Base-by-base conservation (phyloP, 2,113 vertebrate genomes). In the Pteruthius melanotis region DNA sequence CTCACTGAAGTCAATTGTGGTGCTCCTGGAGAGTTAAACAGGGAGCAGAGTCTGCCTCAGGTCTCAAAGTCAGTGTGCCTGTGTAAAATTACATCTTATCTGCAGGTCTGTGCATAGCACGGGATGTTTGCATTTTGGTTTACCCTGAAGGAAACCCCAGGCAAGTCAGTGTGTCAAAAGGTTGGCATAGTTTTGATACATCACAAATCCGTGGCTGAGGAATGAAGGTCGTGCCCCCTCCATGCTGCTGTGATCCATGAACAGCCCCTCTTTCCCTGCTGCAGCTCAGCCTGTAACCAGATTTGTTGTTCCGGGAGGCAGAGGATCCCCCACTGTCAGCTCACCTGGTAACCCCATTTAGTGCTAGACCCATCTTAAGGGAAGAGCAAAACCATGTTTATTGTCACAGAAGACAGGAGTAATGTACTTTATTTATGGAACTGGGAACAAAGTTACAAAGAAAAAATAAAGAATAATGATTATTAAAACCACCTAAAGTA, bases 21-120 rank as follows among this genome's bases (percentile, higher is more conserved):
- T 15, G 22, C 3, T 60, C 50, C 54, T 65, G 59, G 14, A 40
- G 81, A 78, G 60, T 57, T 71, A 81, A 66, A 72, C 14, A 66
- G 57, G 19, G 63, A 52, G 9, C 71, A 61, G 52, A 40, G 17
- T 27, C 76, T 14, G 42, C 53, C 82, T 88, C 65, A 6, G 49
- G 71, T 72, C 66, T 65, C 68, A n/a, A 85, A 83, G 45, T 56
- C 66, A 65, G 18, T 40, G 35, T 42, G 68, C 52, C 87, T 45
- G 13, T 35, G 53, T 31, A 56, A 91, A 68, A 69, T 56, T 19
- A 19, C 49, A 40, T 37, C 70, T 76, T 22, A 87, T 44, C 47
- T n/a, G 53, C 3, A 5, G 47, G 20, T 31, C 70, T 57, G 49
- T 79, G 66, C 26, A 14, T 3, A 31, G 52, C 0, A 0, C 6